Evolutionary conservation across 2,888 invertebrate species (phyloP).

Genomic region (Enchytraeus crypticus): DNA sequence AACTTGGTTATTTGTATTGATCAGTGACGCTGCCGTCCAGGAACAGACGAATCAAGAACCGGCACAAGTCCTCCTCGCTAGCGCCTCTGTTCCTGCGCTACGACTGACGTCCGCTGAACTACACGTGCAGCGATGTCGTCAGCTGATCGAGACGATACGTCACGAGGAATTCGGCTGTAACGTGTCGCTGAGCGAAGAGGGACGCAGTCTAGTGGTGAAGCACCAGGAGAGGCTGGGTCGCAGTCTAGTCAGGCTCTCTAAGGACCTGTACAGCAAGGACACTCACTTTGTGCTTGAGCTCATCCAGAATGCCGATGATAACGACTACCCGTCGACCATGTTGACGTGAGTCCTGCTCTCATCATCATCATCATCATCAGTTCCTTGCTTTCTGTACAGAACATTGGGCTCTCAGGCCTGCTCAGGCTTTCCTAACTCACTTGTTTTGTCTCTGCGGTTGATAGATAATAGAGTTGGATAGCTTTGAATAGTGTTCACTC

Average conservation of each 20-base stretch:
- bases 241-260: constrained; percentile 38
- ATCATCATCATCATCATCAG: too few relatives aligned
- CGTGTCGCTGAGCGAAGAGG: constrained; percentile 39
- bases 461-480: too few relatives aligned
- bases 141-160: constrained; percentile 39
- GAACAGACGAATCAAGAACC: too few relatives aligned
- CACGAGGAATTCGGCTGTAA: constrained; percentile 47
- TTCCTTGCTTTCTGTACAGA: too few relatives aligned
- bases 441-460: too few relatives aligned
- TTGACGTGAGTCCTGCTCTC: constrained; percentile 2
- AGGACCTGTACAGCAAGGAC: constrained; percentile 38
- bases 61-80: too few relatives aligned
- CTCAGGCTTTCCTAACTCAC: too few relatives aligned
- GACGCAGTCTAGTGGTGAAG: constrained; percentile 37
- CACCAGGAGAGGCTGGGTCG: constrained; percentile 44
- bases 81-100: too few relatives aligned
- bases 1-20: too few relatives aligned
- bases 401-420: too few relatives aligned
- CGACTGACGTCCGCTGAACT: neutral
- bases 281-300: constrained; percentile 49
- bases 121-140: constrained; percentile 1
- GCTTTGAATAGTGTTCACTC: too few relatives aligned
- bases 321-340: constrained; percentile 35
- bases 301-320: constrained; percentile 49
- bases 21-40: too few relatives aligned